These are phyloP conservation scores for Caenorhabditis afra DNA, from an alignment of 2,888 invertebrate genomes.

Conservation along the genomic window DNA sequence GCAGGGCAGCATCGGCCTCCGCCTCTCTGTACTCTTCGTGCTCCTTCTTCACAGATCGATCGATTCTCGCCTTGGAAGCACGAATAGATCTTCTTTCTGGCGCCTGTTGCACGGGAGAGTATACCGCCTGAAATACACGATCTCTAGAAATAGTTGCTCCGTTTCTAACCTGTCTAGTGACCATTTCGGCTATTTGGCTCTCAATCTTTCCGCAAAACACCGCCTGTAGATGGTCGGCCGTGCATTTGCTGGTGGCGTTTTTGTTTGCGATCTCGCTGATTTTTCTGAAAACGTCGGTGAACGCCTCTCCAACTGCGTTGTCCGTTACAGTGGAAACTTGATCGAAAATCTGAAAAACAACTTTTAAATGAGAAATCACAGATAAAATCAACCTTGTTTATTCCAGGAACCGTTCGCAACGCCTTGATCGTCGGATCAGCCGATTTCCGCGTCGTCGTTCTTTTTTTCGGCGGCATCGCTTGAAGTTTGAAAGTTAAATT, in stretches of 20 bases:
- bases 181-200: not conserved
- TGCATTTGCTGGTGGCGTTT: not conserved
- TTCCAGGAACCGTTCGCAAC: not conserved
- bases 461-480: slow-evolving; percentile 42
- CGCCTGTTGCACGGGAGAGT: not conserved
- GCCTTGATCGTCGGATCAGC: not conserved
- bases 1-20: not conserved
- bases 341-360: slow-evolving; percentile 16
- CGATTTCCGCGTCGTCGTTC: slow-evolving; percentile 12
- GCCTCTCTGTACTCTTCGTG: not conserved
- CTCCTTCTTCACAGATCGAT: slow-evolving; percentile 8
- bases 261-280: not conserved
- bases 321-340: not conserved
- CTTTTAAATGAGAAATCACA: not conserved
- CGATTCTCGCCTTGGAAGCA: not conserved
- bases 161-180: slow-evolving; percentile 16
- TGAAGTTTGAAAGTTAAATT: not conserved
- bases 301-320: not conserved
- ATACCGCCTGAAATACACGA: slow-evolving; percentile 1
- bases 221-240: not conserved
- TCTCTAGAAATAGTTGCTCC: too few relatives aligned
- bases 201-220: not conserved
- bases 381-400: slow-evolving; percentile 5
- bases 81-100: not conserved
- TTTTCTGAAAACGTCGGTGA: slow-evolving; percentile 7